Evolutionary conservation across 2,888 invertebrate species (phyloP).

Genomic region (Drosophila kanekoi): DNA sequence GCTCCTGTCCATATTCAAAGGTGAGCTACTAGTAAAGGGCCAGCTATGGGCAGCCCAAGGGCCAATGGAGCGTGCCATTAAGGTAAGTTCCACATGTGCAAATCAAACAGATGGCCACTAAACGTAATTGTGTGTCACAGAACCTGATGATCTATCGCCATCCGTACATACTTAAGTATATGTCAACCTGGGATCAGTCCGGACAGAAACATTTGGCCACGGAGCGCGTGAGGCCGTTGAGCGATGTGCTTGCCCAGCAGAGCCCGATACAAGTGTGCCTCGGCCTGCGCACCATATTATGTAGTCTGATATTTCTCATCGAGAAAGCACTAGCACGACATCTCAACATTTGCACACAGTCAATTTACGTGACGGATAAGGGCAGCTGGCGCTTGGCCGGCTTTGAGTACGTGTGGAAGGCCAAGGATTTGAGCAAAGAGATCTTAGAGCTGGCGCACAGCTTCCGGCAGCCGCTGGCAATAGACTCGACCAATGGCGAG

Average conservation of each 20-base stretch:
- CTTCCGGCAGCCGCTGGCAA: slow-evolving; percentile 90
- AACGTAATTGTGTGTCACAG: slow-evolving; percentile 84
- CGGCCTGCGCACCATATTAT: slow-evolving; percentile 92
- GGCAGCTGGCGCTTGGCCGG: slow-evolving; percentile 96
- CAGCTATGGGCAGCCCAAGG: slow-evolving; percentile 88
- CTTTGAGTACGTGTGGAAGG: slow-evolving; percentile 91
- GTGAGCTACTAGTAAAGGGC: slow-evolving; percentile 88
- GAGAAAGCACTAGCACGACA: slow-evolving; percentile 92
- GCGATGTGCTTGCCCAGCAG: slow-evolving; percentile 88
- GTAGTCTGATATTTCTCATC: slow-evolving; percentile 93
- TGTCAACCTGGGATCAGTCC: slow-evolving; percentile 92
- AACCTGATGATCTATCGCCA: slow-evolving; percentile 94
- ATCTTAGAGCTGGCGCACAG: slow-evolving; percentile 89
- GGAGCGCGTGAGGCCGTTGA: slow-evolving; percentile 92
- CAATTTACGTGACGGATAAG: slow-evolving; percentile 93
- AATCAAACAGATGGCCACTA: not conserved
- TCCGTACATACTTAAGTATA: slow-evolving; percentile 93
- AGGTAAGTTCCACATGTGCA: slow-evolving; percentile 86
- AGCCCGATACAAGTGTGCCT: slow-evolving; percentile 93
- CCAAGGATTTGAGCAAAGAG: slow-evolving; percentile 88
- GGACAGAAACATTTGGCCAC: slow-evolving; percentile 92
- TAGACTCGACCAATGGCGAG: slow-evolving; percentile 87
- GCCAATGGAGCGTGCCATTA: slow-evolving; percentile 91
- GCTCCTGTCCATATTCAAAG: slow-evolving; percentile 90
- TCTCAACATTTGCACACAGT: slow-evolving; percentile 92